A percentile compares a stretch with the other conserved stretches of the same genome.
These are phyloP conservation scores for Crotalus tigris DNA, from an alignment of 2,113 vertebrate species.

Conservation along the genomic window DNA sequence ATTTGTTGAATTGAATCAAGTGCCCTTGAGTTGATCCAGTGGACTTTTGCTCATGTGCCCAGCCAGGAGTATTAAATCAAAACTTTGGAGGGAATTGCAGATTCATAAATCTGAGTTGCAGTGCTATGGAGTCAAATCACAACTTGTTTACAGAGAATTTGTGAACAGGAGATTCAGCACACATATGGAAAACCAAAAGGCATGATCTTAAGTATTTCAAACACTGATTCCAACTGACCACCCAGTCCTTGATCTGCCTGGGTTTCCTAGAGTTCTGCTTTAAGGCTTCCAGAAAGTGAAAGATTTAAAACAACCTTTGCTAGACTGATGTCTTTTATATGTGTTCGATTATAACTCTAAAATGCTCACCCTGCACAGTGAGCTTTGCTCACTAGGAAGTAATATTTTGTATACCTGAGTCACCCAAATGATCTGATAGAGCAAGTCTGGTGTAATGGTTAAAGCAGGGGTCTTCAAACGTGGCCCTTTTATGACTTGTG, in stretches of 20 bases:
- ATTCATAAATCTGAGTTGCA: not conserved
- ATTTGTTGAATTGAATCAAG: not conserved
- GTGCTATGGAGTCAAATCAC: not conserved
- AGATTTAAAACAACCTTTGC: not conserved
- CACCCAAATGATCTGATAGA: not conserved
- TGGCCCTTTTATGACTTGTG: too few species aligned
- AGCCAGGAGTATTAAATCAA: not conserved
- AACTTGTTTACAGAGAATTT: not conserved
- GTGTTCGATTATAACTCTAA: too few species aligned
- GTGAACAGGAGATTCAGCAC: not conserved
- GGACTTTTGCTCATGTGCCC: not conserved
- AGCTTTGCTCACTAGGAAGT: not conserved
- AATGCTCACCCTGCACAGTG: not conserved
- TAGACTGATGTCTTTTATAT: too few species aligned
- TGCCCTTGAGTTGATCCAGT: not conserved
- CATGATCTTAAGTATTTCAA: not conserved
- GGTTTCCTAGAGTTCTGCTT: too few species aligned
- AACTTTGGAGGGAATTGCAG: not conserved
- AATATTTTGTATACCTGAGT: not conserved
- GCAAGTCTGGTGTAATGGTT: too few species aligned
- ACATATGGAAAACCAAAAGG: not conserved
- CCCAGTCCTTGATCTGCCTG: not conserved
- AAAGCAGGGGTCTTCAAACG: too few species aligned
- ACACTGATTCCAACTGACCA: not conserved
- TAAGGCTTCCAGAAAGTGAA: not conserved